Base-by-base conservation (phyloP, 1,140 invertebrate species). In the Heliconius congener region DNA sequence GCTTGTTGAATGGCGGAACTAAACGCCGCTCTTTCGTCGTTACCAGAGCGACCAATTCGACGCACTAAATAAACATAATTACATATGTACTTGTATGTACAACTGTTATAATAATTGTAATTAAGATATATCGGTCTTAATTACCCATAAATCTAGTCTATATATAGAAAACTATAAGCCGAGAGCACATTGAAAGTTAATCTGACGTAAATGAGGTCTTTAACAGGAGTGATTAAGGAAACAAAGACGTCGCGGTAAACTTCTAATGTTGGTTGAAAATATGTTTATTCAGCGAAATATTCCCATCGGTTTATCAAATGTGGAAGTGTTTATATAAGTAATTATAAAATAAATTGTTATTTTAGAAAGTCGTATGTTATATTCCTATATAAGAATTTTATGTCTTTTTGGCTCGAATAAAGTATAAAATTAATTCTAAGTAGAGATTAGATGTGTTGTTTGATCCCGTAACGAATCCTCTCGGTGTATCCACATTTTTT, bases 151-250 rank as follows among this genome's bases (percentile, higher is more conserved):
- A 66, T 30, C 13, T 66, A 66, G 27, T 66, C 60, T 30, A 13
- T 30, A 11, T 66, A 52, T 52, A 30, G 60, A 66, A 66, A 66
- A 66, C 30, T 30, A 66, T 86, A 83, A 86, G 84, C 83, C 72
- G 52, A 82, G 85, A 84, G 78, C 84, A 84, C 83, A 85, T 87
- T 85, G 82, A 85, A 74, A 57, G 46, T 81, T 85, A 79, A 74
- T 81, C 78, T 77, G 77, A 77, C 77, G 81, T 83, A 79, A 87
- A 87, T 86, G 81, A 84, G 84, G 82, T 85, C 79, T 85, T 87
- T 86, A 86, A 89, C 81, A 84, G 82, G 83, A 73, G 83, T 83
- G 84, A 89, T 89, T 87, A 87, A 82, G 82, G 71, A 79, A 86
- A 89, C 86, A 87, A 89, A 85, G 81, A 72, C 80, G 78, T 66